Base-by-base conservation (phyloP, 2,797 vertebrate species). In the Sciurus carolinensis region DNA sequence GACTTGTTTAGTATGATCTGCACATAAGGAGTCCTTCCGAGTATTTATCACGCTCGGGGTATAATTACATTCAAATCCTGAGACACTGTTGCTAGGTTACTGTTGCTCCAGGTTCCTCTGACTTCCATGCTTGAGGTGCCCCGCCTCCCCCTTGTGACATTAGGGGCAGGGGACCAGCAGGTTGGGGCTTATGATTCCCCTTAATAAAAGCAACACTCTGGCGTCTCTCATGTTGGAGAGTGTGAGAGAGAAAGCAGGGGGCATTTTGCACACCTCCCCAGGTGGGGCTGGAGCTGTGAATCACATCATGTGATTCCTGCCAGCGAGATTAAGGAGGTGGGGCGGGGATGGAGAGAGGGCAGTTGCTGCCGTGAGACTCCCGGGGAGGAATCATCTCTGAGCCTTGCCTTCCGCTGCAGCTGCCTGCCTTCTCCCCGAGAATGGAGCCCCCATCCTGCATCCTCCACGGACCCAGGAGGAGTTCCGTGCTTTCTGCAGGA, bases 21-120 rank as follows among this genome's bases (percentile, higher is more conserved):
- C 95, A 93, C 98, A 98, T 98, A 98, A 98, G 98, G 98, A 98
- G 98, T 97, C 98, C 98, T 98, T 98, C 91, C 13, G 98, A 98
- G 98, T 99, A 98, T 98, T 98, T 98, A 99, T 99, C 98, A 98
- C 96, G 95, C 98, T 98, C 15, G 24, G 98, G 98, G 98, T 98
- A 98, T 99, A 99, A 99, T 99, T 99, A 98, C 98, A 98, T 99
- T 99, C 98, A 98, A 98, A 99, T 99, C 98, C 98, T 98, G 98
- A 99, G 98, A 98, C 98, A 97, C 98, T 98, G 98, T 99, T 99
- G 98, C 98, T 98, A 99, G 98, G 98, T 98, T 98, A 99, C 98
- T 98, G 97, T 97, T 98, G 98, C 98, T 97, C 88, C 97, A 98
- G 97, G 98, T 97, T 98, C 98, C 98, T 98, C 96, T 98, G 98